Conservation (phyloP, 2,797 vertebrate species). For the Microcaecilia unicolor region DNA sequence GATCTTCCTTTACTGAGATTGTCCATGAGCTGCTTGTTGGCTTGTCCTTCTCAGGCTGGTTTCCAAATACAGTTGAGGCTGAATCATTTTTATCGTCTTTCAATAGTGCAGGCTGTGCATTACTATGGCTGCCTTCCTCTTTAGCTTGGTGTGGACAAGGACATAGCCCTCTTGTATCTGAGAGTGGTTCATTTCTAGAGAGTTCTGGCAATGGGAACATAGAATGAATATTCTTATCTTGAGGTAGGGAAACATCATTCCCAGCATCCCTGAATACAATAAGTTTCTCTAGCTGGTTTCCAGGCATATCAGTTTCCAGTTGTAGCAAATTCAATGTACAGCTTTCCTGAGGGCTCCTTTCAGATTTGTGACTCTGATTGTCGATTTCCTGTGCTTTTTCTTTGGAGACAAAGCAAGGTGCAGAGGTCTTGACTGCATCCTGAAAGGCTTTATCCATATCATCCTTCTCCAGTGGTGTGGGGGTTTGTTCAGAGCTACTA, state of each 20-base stretch:
- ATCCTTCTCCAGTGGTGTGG: not conserved
- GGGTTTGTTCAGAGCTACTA: not conserved
- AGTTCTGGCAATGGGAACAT: conserved; percentile 5
- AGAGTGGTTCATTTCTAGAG: conserved; percentile 7
- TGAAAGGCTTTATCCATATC: conserved; percentile 10
- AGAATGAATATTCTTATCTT: conserved; percentile 20
- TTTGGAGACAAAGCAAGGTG: not conserved
- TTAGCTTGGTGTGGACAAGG: not conserved
- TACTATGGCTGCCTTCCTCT: conserved; percentile 8
- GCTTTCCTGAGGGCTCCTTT: conserved; percentile 1
- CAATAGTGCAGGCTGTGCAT: not conserved
- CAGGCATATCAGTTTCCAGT: not conserved
- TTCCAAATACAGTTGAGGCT: not conserved
- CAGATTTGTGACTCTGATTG: not conserved
- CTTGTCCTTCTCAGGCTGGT: conserved; percentile 9
- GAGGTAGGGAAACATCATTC: conserved; percentile 18
- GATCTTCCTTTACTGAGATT: conserved; percentile 7
- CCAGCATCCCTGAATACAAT: not conserved
- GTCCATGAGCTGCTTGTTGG: too few relatives aligned
- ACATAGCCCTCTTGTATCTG: conserved; percentile 8
- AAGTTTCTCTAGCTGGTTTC: not conserved
- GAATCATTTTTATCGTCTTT: not conserved
- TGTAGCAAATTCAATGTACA: conserved; percentile 1
- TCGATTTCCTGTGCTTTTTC: conserved; percentile 2
- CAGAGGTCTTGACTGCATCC: conserved; percentile 3